Base-by-base conservation (phyloP, 2,113 vertebrate species). In the Nannospalax galili region DNA sequence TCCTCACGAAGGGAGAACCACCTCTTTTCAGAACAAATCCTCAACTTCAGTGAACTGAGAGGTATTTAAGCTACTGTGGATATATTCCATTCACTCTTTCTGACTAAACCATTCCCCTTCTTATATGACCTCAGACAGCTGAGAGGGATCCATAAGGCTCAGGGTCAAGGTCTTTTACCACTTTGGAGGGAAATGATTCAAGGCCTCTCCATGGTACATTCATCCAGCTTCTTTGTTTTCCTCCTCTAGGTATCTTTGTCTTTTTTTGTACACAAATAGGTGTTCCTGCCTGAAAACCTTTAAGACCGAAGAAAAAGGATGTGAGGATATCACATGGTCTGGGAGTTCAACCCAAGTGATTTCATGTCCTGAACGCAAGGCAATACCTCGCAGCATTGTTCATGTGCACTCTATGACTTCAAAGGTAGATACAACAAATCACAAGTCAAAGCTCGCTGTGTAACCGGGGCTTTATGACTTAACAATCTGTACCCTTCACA, bases 401-500 rank as follows among this genome's bases (percentile, higher is more conserved):
- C 45, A 3, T 4, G 0, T 14, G 0, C 67, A 32, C 15, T 32
- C 84, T 1, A 0, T 20, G 1, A 14, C 15, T 0, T 7, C n/a
- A n/a, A 56, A 10, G 6, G 42, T 80, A 8, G 37, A 2, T 1
- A 0, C 0, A 5, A 5, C 16, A 84, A 1, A 79, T 0, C 62
- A 35, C 70, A 37, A 0, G 1, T 67, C 32, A 80, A 88, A 12
- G 20, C 9, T 0, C 72, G 7, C 11, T 73, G 19, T 2, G 88
- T 97, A 6, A 96, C 97, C 72, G 96, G 95, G 96, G 92, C 93
- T 40, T 0, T 96, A 0, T 97, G 84, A 95, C 9, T 24, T 20
- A 11, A 65, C 19, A 15, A 3, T 5, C 5, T 42, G 24, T 20
- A 12, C n/a, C 24, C 24, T 52, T 82, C 30, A 0, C 45, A n/a